Conservation (phyloP, 92 coral and sea anemone species). For the Plumapathes pennacea region DNA sequence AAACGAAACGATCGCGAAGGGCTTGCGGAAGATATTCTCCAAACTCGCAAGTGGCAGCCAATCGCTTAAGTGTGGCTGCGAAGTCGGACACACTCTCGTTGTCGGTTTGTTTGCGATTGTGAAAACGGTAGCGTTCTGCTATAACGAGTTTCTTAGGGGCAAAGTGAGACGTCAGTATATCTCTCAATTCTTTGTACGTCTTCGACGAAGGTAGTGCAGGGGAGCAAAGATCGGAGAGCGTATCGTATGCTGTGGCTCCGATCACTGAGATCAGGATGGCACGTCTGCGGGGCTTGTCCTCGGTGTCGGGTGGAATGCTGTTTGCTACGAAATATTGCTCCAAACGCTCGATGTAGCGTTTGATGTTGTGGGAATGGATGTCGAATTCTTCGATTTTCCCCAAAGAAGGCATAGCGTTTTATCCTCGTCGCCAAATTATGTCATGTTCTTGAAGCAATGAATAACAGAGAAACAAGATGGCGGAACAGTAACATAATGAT, state of each 20-base stretch:
- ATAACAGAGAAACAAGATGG: no score
- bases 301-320: constrained; percentile 21
- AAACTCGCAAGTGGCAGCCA: constrained; percentile 49
- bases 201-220: constrained; percentile 38
- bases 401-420: no score
- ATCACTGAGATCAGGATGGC: constrained; percentile 53
- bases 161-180: constrained; percentile 25
- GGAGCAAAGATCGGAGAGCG: constrained; percentile 40
- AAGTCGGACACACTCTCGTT: constrained; percentile 26
- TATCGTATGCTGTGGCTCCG: constrained; percentile 30
- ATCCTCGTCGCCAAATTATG: no score
- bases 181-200: constrained; percentile 17
- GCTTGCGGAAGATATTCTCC: constrained; percentile 51
- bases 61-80: constrained; percentile 37
- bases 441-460: no score
- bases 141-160: constrained; percentile 47
- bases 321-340: constrained; percentile 56
- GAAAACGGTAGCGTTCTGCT: constrained; percentile 33
- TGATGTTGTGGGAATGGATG: no score
- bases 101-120: constrained; percentile 17
- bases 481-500: no score
- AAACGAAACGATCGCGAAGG: constrained; percentile 32
- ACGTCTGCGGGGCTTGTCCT: constrained; percentile 22
- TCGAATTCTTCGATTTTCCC: no score
- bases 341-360: no score